Conservation (phyloP, 1,140 invertebrate species). For the Drosophila kohkoa region DNA sequence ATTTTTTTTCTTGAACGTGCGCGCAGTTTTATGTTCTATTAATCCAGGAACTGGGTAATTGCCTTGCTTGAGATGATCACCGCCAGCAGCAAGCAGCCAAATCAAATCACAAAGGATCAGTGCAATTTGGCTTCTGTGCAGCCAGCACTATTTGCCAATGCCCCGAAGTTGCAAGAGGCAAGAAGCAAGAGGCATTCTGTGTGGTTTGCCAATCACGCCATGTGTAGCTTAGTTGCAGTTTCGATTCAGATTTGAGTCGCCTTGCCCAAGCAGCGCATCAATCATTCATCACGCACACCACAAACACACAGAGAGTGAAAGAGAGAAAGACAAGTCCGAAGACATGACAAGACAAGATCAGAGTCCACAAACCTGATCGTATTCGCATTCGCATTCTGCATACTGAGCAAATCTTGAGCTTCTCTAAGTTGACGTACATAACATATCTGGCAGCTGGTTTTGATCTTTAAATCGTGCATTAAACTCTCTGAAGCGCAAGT, state of each 20-base stretch:
- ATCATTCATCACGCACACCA: conserved; percentile 76
- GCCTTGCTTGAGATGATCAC: conserved; percentile 49
- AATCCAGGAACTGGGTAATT: conserved; percentile 57
- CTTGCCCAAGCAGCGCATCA: conserved; percentile 78
- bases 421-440: not conserved
- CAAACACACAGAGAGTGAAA: conserved; percentile 16
- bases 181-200: conserved; percentile 53
- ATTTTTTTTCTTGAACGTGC: not conserved
- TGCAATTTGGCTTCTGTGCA: conserved; percentile 84
- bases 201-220: conserved; percentile 73
- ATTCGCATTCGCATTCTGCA: not conserved
- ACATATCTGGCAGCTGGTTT: conserved; percentile 4
- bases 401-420: not conserved
- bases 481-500: conserved; percentile 1
- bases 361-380: conserved; percentile 27
- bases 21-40: conserved; percentile 43
- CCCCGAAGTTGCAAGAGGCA: not conserved
- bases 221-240: conserved; percentile 81
- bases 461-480: not conserved
- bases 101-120: conserved; percentile 61
- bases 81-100: conserved; percentile 39
- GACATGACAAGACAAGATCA: conserved; percentile 22
- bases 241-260: conserved; percentile 76
- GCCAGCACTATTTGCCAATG: conserved; percentile 58
- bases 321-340: conserved; percentile 4